Percentiles rank a stretch among this genome's conserved stretches.
phyloP scores from a whole-genome alignment of 2,888 invertebrate species.

The Crepidodera aurea region DNA sequence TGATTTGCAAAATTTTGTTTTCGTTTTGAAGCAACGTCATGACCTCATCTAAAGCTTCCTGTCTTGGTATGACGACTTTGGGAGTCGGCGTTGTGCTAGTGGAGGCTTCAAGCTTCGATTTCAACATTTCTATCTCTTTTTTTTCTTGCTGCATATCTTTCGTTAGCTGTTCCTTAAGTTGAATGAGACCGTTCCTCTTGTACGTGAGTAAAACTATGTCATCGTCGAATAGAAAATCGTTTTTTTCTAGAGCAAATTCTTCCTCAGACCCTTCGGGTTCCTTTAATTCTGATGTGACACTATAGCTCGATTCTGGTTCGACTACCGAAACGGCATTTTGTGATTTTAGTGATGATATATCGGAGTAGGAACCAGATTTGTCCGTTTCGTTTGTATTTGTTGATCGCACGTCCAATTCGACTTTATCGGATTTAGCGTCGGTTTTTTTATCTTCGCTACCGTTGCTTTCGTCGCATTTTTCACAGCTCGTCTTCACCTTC shows the following conservation, averaged over 20 bases:
- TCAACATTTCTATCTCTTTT: conserved; percentile 68
- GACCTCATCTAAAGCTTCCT: conserved; percentile 55
- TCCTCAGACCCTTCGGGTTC: conserved; percentile 32
- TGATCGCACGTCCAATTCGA: conserved; percentile 20
- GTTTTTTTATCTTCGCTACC: conserved; percentile 22
- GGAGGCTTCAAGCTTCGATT: conserved; percentile 28
- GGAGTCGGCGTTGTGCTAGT: conserved; percentile 18
- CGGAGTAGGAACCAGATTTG: conserved; percentile 22
- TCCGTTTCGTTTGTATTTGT: conserved; percentile 14
- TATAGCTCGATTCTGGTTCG: conserved; percentile 15
- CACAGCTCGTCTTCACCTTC: conserved; percentile 46
- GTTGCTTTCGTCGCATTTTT: conserved; percentile 32
- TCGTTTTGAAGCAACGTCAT: conserved; percentile 58
- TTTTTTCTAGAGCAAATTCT: conserved; percentile 34
- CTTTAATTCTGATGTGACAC: conserved; percentile 2
- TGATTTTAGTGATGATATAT: conserved; percentile 28
- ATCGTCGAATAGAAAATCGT: conserved; percentile 50
- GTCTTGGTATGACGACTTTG: conserved; percentile 41
- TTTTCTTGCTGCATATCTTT: conserved; percentile 77
- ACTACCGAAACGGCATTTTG: conserved; percentile 17
- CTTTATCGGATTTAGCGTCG: conserved; percentile 20
- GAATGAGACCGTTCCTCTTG: conserved; percentile 72
- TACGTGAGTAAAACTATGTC: conserved; percentile 64
- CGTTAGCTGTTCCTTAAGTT: conserved; percentile 73
- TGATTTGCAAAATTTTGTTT: conserved; percentile 61